A percentile compares a stretch with the other conserved stretches of the same genome.
phyloP scores from a whole-genome alignment of 2,113 vertebrate species.

The Piprites chloris region DNA sequence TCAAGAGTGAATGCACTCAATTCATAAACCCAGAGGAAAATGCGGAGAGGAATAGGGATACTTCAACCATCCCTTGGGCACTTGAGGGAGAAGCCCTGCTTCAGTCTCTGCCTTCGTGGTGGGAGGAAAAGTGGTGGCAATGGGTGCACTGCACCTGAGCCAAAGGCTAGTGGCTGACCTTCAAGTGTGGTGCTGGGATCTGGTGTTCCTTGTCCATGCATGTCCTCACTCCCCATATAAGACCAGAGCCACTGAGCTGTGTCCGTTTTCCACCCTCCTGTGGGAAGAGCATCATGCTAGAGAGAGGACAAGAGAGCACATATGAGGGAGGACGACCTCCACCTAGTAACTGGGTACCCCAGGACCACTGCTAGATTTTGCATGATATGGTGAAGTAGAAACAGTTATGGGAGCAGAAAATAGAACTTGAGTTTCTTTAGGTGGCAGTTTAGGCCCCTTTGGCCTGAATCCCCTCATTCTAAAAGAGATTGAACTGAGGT shows the following conservation, averaged over 20 bases:
- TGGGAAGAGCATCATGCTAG: neutral
- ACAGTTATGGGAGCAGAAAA: neutral
- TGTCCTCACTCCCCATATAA: neutral
- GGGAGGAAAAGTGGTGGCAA: neutral
- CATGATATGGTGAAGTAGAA: neutral
- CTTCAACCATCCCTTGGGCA: neutral
- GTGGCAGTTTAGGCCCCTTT: neutral
- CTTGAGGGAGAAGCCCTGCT: neutral
- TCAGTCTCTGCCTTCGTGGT: accelerated
- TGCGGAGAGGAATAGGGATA: neutral
- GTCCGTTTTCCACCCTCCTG: neutral
- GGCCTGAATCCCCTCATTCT: neutral
- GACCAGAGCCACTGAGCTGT: neutral
- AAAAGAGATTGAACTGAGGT: neutral
- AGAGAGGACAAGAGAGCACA: neutral
- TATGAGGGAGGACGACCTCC: neutral
- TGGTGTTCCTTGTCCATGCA: neutral
- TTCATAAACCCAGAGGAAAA: neutral
- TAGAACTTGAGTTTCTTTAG: neutral
- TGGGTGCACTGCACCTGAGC: neutral
- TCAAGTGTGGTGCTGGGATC: neutral
- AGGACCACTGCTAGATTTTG: neutral
- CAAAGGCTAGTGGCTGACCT: neutral
- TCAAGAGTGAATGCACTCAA: neutral
- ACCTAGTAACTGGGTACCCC: neutral